phyloP scores from a whole-genome alignment of 2,113 vertebrate species.

The Sander lucioperca region DNA sequence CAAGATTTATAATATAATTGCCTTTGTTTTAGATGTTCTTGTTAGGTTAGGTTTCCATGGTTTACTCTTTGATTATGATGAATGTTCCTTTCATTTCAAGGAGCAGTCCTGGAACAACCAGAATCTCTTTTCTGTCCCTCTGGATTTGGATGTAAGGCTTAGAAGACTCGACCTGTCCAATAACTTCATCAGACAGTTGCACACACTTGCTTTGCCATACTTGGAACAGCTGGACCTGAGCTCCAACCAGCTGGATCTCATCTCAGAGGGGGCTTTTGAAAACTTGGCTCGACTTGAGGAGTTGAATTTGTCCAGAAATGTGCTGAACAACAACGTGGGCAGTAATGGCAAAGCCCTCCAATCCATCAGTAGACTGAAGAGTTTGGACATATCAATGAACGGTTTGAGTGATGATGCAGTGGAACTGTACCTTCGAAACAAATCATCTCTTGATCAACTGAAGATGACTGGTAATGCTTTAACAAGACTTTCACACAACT shows the following conservation, averaged over 20 bases:
- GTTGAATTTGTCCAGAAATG: slow-evolving; percentile 83
- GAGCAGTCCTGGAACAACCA: slow-evolving; percentile 80
- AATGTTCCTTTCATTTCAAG: slow-evolving; percentile 58
- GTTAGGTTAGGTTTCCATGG: slow-evolving; percentile 20
- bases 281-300: slow-evolving; percentile 76
- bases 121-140: slow-evolving; percentile 81
- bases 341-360: slow-evolving; percentile 77
- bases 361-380: slow-evolving; percentile 71
- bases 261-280: slow-evolving; percentile 78
- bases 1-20: not conserved
- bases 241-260: slow-evolving; percentile 84
- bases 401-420: slow-evolving; percentile 79
- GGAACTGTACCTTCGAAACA: slow-evolving; percentile 81
- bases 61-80: slow-evolving; percentile 45
- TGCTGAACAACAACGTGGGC: slow-evolving; percentile 75
- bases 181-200: slow-evolving; percentile 86
- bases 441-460: slow-evolving; percentile 78
- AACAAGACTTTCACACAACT: slow-evolving; percentile 69
- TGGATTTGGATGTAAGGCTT: slow-evolving; percentile 72
- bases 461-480: slow-evolving; percentile 82
- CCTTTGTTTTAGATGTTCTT: slow-evolving; percentile 12
- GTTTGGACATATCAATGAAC: slow-evolving; percentile 86
- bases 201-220: slow-evolving; percentile 66
- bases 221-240: slow-evolving; percentile 83
- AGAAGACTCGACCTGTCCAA: slow-evolving; percentile 85